These are phyloP conservation scores for Ips nitidus DNA, from an alignment of 1,140 invertebrate species.

Conservation along the genomic window DNA sequence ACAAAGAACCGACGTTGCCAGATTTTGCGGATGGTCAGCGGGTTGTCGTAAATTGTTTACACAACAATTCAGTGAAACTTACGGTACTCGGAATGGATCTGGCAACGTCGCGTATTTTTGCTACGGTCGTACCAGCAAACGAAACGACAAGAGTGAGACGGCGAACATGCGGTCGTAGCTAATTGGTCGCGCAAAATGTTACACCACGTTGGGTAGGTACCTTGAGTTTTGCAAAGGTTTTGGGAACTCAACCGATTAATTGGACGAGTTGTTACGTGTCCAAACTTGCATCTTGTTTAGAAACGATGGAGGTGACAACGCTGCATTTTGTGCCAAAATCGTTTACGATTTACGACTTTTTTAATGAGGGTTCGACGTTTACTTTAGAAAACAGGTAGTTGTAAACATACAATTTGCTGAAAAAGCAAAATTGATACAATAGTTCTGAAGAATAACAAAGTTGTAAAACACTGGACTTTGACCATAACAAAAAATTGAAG, in stretches of 20 bases:
- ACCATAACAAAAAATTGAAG: too few species aligned
- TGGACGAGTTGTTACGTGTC: background rate
- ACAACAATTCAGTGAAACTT: too few species aligned
- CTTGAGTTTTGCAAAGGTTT: background rate
- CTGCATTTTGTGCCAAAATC: background rate
- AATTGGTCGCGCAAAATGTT: conserved; percentile 12
- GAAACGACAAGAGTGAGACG: background rate
- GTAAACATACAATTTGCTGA: too few species aligned
- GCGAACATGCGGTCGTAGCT: conserved; percentile 10
- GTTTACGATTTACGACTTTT: too few species aligned
- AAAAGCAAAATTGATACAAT: too few species aligned
- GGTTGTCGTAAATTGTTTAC: background rate
- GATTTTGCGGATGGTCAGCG: background rate
- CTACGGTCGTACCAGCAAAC: background rate
- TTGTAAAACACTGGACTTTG: too few species aligned
- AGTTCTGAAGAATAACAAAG: too few species aligned
- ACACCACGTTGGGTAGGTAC: conserved; percentile 12
- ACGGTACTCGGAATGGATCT: background rate
- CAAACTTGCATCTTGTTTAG: conserved; percentile 1
- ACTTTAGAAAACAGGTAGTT: too few species aligned
- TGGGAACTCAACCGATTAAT: background rate
- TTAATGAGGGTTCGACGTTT: too few species aligned
- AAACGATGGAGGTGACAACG: background rate
- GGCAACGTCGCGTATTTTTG: background rate
- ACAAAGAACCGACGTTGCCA: conserved; percentile 27